Evolutionary conservation across 2,888 invertebrate genomes (phyloP).

Genomic region (Meloe dianella): DNA sequence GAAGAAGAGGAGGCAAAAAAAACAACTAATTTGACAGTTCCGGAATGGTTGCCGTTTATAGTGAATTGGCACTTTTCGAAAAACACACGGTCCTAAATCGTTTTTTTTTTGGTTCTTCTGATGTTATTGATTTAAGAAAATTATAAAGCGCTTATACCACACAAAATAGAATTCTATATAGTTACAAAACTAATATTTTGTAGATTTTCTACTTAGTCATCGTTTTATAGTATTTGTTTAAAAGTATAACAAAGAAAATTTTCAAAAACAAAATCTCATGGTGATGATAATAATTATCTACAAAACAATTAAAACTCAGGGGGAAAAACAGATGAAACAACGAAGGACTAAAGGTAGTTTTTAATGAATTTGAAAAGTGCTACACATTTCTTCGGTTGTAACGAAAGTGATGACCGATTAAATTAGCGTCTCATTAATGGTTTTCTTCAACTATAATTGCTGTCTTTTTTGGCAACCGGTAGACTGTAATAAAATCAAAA

Average conservation of each 20-base stretch:
- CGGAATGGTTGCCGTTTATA: conserved; percentile 20
- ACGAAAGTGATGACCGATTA: too few species aligned
- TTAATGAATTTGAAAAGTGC: too few species aligned
- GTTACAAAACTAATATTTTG: neutral
- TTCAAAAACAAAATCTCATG: neutral
- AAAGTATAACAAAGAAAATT: neutral
- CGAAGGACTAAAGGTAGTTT: too few species aligned
- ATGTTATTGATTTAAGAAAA: conserved; percentile 1
- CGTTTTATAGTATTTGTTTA: neutral
- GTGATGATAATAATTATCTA: neutral
- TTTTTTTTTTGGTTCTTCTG: too few species aligned
- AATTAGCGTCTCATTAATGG: too few species aligned
- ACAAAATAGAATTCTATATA: neutral
- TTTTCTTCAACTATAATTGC: too few species aligned
- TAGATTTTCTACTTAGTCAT: neutral
- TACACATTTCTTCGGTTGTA: too few species aligned
- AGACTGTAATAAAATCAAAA: too few species aligned
- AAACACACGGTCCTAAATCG: neutral
- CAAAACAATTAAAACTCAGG: neutral
- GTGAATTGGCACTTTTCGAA: conserved; percentile 27
- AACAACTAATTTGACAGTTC: conserved; percentile 32
- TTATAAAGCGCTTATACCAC: neutral
- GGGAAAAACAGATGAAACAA: too few species aligned
- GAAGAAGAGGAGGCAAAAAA: neutral
- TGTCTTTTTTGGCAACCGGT: too few species aligned